Evolutionary conservation across 2,888 invertebrate genomes (phyloP), one percentile per base, ranked within the genome.

Genomic region (Hemicrepidius hirtus): DNA sequence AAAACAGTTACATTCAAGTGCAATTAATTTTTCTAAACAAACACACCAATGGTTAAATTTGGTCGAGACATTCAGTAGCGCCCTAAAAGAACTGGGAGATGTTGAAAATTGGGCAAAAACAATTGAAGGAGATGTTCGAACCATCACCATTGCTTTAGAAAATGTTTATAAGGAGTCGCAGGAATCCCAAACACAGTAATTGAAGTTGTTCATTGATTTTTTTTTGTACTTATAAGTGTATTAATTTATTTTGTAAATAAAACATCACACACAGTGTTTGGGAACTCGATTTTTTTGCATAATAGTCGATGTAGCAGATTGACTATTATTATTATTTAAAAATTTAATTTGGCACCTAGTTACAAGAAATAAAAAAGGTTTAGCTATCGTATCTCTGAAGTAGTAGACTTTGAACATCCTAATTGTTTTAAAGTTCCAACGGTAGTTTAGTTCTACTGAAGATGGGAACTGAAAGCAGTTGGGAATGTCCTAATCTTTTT

Each of bases 81-180:
- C 95, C 0, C 87, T 97, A 1, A 95, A 98, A 90, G 99, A 99
- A 88, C 92, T 99, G 66, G 99, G 99, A 0, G 99, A 99, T 88
- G 98, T 98, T 0, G 98, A 99, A 85, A 99, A 98, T 85, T 99
- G 99, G 99, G 97, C 99, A 0, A 92, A 94, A 77, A 97, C 96
- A 77, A 99, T 99, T 80, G 99, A 99, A 86, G 93, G 93, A 73
- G 99, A 99, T 85, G 96, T 99, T 93, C 92, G 94, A 83, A 93
- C 95, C 1, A 94, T 99, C 76, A 94, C 96, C 6, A 94, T 94
- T 78, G 97, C 98, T 18, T 89, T 99, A 75, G 98, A 98, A 87
- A 93, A 95, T 85, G 97, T 97, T 9, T 98, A 98, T 85, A 96
- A 95, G 89, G 94, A 88, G 24, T 89, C 92, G 0, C 85, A 89